These are phyloP conservation scores for Stylophora pistillata DNA, from an alignment of 64 coral and sea anemone genomes.

Conservation along the genomic window DNA sequence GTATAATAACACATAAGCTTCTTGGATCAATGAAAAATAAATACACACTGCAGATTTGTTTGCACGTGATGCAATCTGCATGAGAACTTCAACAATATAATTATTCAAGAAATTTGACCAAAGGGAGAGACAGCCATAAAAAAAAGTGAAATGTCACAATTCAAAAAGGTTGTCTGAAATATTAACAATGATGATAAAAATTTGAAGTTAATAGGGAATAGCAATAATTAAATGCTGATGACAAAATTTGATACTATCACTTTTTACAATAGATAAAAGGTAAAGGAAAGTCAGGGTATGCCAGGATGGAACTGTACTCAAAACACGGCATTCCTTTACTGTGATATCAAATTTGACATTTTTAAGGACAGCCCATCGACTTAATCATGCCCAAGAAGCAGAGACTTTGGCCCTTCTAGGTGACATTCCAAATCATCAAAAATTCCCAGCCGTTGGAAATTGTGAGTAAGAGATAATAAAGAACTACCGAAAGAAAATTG, in stretches of 20 bases:
- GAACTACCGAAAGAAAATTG: not conserved
- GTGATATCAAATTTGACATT: not conserved
- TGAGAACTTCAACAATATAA: not conserved
- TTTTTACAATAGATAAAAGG: too few relatives aligned
- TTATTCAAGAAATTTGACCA: not conserved
- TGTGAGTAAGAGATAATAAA: not conserved
- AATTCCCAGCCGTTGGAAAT: not conserved
- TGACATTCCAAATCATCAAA: not conserved
- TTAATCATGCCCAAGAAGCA: not conserved
- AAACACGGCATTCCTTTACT: not conserved
- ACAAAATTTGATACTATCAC: too few relatives aligned
- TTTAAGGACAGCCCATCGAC: not conserved
- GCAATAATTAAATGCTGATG: too few relatives aligned
- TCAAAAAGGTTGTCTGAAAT: conserved; percentile 21
- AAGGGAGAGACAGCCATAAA: not conserved
- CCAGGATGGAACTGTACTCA: not conserved
- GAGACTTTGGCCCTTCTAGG: not conserved
- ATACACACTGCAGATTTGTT: not conserved
- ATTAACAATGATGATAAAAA: not conserved
- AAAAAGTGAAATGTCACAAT: not conserved
- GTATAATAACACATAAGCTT: not conserved
- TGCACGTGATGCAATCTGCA: not conserved
- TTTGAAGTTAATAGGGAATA: not conserved
- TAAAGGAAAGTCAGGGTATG: not conserved
- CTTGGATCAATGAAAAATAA: not conserved